Percentiles rank a stretch among this genome's conserved stretches.
Conservation (phyloP, 1,140 invertebrate species). For the Caenorhabditis brenneri region DNA sequence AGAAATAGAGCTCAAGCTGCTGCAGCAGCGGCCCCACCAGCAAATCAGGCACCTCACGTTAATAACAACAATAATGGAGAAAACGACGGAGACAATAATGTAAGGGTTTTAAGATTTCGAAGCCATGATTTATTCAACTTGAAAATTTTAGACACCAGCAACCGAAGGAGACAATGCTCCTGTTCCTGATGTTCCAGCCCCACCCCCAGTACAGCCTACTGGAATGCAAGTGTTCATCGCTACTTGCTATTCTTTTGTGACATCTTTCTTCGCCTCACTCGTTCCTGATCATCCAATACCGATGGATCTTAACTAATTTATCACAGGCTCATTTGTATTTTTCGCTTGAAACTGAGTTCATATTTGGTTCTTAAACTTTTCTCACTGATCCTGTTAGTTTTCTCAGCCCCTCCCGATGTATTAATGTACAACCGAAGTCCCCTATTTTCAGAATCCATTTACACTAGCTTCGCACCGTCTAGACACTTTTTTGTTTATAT, state of each 20-base stretch:
- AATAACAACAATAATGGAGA: conserved; percentile 31
- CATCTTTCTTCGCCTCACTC: conserved; percentile 18
- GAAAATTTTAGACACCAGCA: not conserved
- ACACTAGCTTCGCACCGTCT: conserved; percentile 9
- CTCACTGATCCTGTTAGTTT: not conserved
- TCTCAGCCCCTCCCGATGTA: not conserved
- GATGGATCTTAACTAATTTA: conserved; percentile 22
- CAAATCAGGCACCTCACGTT: conserved; percentile 11
- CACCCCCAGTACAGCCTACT: not conserved
- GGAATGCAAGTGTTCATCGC: conserved; percentile 28
- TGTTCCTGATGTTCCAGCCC: not conserved
- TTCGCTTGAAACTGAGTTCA: not conserved
- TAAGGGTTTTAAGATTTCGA: too few species aligned
- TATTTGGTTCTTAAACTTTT: not conserved
- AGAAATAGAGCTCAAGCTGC: not conserved
- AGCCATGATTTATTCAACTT: too few species aligned
- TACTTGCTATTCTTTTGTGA: conserved; percentile 12
- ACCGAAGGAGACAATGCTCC: not conserved
- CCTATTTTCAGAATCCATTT: not conserved
- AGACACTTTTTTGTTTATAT: conserved; percentile 23
- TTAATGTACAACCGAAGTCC: conserved; percentile 2
- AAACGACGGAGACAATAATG: conserved; percentile 20
- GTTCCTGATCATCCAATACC: conserved; percentile 22
- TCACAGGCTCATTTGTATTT: too few species aligned
- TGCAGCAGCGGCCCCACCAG: not conserved